Percentiles rank a stretch among this genome's conserved stretches.
Conservation (phyloP, 2,797 vertebrate genomes). For the Prionace glauca region DNA sequence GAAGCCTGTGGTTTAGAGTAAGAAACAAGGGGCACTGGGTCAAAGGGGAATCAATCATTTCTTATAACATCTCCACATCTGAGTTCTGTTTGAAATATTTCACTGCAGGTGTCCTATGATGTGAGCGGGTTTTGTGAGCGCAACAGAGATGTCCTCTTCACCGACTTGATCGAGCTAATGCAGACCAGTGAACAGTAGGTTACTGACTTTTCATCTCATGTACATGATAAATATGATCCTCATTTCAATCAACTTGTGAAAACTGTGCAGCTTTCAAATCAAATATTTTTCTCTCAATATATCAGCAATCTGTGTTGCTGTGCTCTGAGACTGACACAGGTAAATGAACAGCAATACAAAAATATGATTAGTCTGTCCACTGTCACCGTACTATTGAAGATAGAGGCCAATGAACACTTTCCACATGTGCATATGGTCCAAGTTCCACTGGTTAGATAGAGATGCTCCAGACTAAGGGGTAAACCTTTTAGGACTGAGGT, state of each 20-base stretch:
- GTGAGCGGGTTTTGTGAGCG: constrained; percentile 87
- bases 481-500: too few relatives aligned
- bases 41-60: not conserved
- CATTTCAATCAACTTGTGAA: not conserved
- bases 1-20: not conserved
- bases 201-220: not conserved
- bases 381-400: not conserved
- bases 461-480: not conserved
- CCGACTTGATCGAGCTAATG: constrained; percentile 92
- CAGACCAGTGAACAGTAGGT: constrained; percentile 90
- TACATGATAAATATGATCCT: not conserved
- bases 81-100: not conserved
- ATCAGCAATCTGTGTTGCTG: not conserved
- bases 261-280: not conserved
- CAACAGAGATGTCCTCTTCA: constrained; percentile 89
- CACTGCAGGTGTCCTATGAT: constrained; percentile 79
- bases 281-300: not conserved
- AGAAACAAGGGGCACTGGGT: not conserved
- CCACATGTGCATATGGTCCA: not conserved
- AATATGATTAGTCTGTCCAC: not conserved
- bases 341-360: not conserved
- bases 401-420: not conserved
- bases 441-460: not conserved
- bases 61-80: not conserved
- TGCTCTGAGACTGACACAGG: not conserved